Percentiles rank a stretch among this genome's conserved stretches.
phyloP scores from a whole-genome alignment of 2,113 vertebrate genomes.

The Tringa solitaria region DNA sequence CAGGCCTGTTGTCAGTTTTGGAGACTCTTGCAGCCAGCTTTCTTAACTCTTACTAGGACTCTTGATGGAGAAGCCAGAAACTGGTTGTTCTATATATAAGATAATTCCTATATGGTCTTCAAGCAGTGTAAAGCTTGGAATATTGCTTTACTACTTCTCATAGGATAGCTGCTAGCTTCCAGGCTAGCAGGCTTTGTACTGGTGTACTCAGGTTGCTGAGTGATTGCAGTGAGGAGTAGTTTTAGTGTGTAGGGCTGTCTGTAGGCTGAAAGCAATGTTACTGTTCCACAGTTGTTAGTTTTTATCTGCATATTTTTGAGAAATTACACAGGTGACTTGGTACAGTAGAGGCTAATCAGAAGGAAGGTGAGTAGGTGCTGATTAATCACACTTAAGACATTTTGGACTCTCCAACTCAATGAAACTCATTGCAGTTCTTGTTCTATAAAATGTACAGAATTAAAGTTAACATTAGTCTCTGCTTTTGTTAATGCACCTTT shows the following conservation, averaged over 20 bases:
- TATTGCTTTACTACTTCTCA: neutral
- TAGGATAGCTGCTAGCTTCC: neutral
- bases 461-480: neutral
- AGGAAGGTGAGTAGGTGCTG: neutral
- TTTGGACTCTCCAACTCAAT: neutral
- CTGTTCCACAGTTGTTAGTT: neutral
- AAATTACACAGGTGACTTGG: neutral
- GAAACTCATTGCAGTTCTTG: neutral
- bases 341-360: neutral
- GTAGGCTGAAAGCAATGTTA: neutral
- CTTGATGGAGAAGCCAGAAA: neutral
- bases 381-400: neutral
- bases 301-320: neutral
- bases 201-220: neutral
- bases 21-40: neutral
- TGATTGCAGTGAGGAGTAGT: neutral
- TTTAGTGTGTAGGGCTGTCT: neutral
- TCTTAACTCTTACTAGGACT: neutral
- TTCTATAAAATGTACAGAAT: neutral
- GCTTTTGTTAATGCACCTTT: neutral
- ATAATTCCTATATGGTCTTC: neutral
- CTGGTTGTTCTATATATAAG: neutral
- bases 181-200: neutral
- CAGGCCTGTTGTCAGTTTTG: neutral
- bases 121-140: neutral